These are phyloP conservation scores for Cheilosia vulpina DNA, from an alignment of 2,888 invertebrate species.

Conservation along the genomic window DNA sequence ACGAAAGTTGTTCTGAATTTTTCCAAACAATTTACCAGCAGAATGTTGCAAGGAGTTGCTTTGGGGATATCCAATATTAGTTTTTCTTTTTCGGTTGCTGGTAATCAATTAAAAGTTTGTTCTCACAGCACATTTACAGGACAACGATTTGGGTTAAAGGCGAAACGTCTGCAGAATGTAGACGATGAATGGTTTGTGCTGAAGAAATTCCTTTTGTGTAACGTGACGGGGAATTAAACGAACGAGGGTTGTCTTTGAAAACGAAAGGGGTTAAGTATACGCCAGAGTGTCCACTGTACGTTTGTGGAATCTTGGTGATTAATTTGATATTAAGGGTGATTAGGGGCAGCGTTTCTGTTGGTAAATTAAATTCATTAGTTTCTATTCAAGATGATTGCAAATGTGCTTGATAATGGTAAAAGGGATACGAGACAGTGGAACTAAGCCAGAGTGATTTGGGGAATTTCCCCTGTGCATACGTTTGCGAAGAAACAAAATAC, in stretches of 20 bases:
- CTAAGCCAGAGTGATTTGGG: too few relatives aligned
- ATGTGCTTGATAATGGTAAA: too few relatives aligned
- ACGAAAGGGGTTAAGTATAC: conserved; percentile 30
- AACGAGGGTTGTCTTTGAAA: conserved; percentile 1
- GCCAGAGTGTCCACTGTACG: conserved; percentile 19
- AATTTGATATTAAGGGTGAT: conserved; percentile 10
- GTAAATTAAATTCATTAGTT: background rate
- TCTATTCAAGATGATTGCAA: too few relatives aligned
- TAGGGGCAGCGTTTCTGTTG: background rate
- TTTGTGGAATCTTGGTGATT: conserved; percentile 7
- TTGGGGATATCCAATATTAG: too few relatives aligned
- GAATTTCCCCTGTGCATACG: too few relatives aligned
- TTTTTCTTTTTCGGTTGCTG: background rate
- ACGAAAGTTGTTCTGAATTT: conserved; percentile 23
- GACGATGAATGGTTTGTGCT: conserved; percentile 5
- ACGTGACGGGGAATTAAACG: conserved; percentile 35
- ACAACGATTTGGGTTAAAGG: conserved; percentile 25
- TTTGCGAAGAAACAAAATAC: too few relatives aligned
- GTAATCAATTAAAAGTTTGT: conserved; percentile 34
- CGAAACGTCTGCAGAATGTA: background rate
- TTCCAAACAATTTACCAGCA: conserved; percentile 52
- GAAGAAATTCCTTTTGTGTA: conserved; percentile 25
- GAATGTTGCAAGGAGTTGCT: background rate
- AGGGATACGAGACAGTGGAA: too few relatives aligned
- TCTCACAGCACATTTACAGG: background rate